Conservation (phyloP, 2,797 vertebrate genomes). For the Melanotaenia parkinsoni region DNA sequence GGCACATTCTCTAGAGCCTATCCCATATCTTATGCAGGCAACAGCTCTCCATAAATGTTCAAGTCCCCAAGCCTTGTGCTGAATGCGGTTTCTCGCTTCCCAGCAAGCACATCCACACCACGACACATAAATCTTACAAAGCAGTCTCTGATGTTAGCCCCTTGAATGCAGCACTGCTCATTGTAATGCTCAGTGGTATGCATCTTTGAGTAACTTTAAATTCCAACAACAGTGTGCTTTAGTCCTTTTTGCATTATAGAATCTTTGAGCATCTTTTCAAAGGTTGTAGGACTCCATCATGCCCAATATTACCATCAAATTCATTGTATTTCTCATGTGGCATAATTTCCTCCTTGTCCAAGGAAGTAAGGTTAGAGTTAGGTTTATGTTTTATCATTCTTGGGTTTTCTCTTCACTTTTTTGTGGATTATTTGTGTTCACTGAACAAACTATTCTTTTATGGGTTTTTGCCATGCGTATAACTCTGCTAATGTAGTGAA, state of each 20-base stretch:
- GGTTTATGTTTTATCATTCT: background rate
- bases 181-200: background rate
- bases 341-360: no score
- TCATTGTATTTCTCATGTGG: no score
- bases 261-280: background rate
- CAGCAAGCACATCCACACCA: background rate
- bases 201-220: no score
- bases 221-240: no score
- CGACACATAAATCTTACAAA: background rate
- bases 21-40: background rate
- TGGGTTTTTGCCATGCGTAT: no score
- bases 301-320: no score
- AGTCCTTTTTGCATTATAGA: background rate
- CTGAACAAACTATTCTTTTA: background rate
- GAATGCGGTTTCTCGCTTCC: background rate
- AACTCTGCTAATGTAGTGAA: no score
- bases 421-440: background rate
- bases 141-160: background rate
- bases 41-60: background rate
- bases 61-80: background rate
- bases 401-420: background rate
- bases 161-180: background rate
- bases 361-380: no score
- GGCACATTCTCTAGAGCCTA: background rate
- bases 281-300: no score